Percentiles rank a stretch among this genome's conserved stretches.
Conservation (phyloP, 2,888 invertebrate genomes). For the Lumbricus terrestris region DNA sequence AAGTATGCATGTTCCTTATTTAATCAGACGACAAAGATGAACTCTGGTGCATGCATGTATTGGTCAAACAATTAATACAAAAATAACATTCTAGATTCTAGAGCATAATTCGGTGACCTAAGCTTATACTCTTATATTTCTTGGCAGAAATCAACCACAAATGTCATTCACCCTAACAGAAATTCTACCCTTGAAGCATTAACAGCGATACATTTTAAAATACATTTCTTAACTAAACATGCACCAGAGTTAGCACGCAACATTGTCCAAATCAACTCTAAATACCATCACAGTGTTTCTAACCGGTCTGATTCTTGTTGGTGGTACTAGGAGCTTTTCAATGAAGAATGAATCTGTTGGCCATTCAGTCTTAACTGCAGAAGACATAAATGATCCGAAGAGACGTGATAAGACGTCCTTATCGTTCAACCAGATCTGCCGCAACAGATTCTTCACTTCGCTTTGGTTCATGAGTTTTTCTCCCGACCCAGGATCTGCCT, state of each 20-base stretch:
- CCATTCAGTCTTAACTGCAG: neutral
- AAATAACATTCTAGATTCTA: too few species aligned
- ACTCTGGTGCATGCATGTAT: too few species aligned
- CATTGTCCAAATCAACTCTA: neutral
- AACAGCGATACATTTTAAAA: too few species aligned
- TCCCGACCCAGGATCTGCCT: neutral
- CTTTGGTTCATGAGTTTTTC: constrained; percentile 46
- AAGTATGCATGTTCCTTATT: too few species aligned
- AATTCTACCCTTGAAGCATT: too few species aligned
- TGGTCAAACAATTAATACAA: too few species aligned
- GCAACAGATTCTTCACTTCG: constrained; percentile 65
- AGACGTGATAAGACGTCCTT: constrained; percentile 62
- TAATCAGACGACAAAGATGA: too few species aligned
- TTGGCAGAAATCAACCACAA: too few species aligned
- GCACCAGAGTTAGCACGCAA: neutral
- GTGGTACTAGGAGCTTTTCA: constrained; percentile 79
- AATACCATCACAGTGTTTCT: constrained; percentile 44
- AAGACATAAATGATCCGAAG: constrained; percentile 32
- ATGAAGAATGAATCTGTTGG: constrained; percentile 84
- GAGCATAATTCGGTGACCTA: too few species aligned
- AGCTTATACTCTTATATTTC: too few species aligned
- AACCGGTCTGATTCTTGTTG: constrained; percentile 80
- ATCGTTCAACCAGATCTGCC: constrained; percentile 64
- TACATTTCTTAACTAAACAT: neutral
- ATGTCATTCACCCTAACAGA: too few species aligned